Base-by-base conservation (phyloP, 2,888 invertebrate genomes). In the Temnothorax rugatulus region DNA sequence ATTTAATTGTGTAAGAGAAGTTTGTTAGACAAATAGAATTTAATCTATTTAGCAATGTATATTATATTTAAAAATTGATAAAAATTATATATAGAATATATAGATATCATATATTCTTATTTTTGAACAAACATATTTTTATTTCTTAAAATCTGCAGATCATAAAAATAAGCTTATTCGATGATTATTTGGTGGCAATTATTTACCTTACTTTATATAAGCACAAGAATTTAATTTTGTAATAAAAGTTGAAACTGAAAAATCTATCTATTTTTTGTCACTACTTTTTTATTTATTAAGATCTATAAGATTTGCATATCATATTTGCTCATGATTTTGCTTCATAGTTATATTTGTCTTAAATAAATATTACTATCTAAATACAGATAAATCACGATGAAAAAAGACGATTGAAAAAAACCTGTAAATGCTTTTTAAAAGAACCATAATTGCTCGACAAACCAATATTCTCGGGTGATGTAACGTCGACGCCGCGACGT, bases 391-490 rank as follows among this genome's bases (percentile, higher is more conserved):
- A 76, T 64, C 34, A 63, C 18, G 13, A 18, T 34, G 0, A 34
- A 59, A 68, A 59, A n/a, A 21, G 21, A 5, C n/a, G 44, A 69
- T 81, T 34, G 18, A 13, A 47, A 75, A 47, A 47, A 71, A 69
- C 4, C 11, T 59, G 44, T 34, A 47, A 79, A 68, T 59, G 44
- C 18, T 57, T 41, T 69, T 52, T 69, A 54, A 71, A 38, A 61
- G 57, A 47, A 50, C 13, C 21, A 11, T 69, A 79, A 79, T 79
- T 59, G 8, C 47, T 59, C 9, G 38, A 59, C 79, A 57, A 59
- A 59, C 69, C 69, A 59, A 81, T 81, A 69, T 81, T 18, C 15
- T 1, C 25, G 13, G 18, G 11, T 81, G 79, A 81, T 13, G 79
- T 69, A 81, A 81, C 13, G 7, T 59, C 41, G 59, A 79, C 18